Evolutionary conservation across 1,140 invertebrate species (phyloP), one percentile per base, ranked within the genome.

Genomic region (Atta colombica): DNA sequence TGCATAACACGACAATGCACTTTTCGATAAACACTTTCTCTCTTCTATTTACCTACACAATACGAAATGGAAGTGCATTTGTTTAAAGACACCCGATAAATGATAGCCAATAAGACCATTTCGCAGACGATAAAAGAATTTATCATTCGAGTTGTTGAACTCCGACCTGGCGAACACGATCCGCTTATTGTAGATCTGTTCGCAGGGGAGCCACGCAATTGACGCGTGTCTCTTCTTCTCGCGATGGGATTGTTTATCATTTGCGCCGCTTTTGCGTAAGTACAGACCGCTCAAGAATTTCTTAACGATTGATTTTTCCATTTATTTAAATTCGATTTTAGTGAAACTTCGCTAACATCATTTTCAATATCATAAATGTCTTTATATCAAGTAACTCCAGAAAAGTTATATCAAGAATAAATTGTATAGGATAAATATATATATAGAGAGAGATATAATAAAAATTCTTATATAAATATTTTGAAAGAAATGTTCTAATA

Each of bases 131-230:
- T 71, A 80, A 55, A 45, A 66, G 8, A 8, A 28, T 80, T 90
- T 69, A 86, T 77, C 14, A 14, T 16, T 25, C 12, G 14, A 61
- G 75, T 72, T 72, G 63, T 63, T 86, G 86, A 90, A 92, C 88
- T 91, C 88, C 21, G 65, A 85, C 68, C 74, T 55, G 45, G 14
- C n/a, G 55, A 63, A 61, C 49, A 65, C 39, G 39, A 74, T 69
- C 18, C 7, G 68, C 49, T 69, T 55, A 10, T 60, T 25, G 18
- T 55, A 82, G 75, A 91, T 87, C 68, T 91, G 88, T 92, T 75
- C 81, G 91, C 91, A 71, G 90, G 92, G 92, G 92, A 87, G 85
- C 88, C 88, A 77, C 12, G 55, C 72, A 10, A 63, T 55, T 18
- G 39, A 51, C 28, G n/a, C 49, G 45, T 80, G 51, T n/a, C 31